These are phyloP conservation scores for Chloroclysta siterata DNA, from an alignment of 2,888 invertebrate genomes.

Conservation along the genomic window DNA sequence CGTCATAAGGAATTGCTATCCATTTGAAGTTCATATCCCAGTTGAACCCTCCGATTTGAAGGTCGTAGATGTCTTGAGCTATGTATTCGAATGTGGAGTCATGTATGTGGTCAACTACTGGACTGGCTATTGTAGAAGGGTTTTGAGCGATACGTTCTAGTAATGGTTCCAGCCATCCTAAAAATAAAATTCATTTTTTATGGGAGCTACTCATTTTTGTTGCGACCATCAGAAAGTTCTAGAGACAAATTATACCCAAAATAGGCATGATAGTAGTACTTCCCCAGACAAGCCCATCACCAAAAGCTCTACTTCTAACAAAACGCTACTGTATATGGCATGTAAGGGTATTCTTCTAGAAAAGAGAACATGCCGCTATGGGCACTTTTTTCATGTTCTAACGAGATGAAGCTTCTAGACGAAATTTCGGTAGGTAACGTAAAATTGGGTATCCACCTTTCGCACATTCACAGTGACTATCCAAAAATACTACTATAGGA, in stretches of 20 bases:
- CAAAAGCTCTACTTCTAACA: too few species aligned
- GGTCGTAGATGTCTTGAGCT: constrained; percentile 88
- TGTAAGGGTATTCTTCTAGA: too few species aligned
- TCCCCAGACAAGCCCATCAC: too few species aligned
- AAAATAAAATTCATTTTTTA: constrained; percentile 28
- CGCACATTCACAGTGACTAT: constrained; percentile 98
- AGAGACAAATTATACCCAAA: too few species aligned
- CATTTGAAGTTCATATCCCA: constrained; percentile 97
- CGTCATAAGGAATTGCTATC: constrained; percentile 95
- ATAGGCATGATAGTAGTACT: too few species aligned
- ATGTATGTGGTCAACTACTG: constrained; percentile 96
- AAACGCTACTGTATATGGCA: too few species aligned
- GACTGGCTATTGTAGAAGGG: constrained; percentile 93
- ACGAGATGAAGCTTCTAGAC: too few species aligned
- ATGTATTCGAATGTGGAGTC: constrained; percentile 95
- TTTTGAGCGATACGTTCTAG: constrained; percentile 91
- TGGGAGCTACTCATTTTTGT: too few species aligned
- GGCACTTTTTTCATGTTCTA: too few species aligned
- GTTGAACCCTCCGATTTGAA: constrained; percentile 94
- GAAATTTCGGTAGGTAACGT: too few species aligned
- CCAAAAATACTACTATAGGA: constrained; percentile 95
- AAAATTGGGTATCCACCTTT: constrained; percentile 78
- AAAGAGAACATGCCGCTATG: too few species aligned
- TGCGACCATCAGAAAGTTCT: too few species aligned
- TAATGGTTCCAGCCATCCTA: constrained; percentile 96